Conservation (phyloP, 2,113 vertebrate species). For the Pseudonaja textilis region DNA sequence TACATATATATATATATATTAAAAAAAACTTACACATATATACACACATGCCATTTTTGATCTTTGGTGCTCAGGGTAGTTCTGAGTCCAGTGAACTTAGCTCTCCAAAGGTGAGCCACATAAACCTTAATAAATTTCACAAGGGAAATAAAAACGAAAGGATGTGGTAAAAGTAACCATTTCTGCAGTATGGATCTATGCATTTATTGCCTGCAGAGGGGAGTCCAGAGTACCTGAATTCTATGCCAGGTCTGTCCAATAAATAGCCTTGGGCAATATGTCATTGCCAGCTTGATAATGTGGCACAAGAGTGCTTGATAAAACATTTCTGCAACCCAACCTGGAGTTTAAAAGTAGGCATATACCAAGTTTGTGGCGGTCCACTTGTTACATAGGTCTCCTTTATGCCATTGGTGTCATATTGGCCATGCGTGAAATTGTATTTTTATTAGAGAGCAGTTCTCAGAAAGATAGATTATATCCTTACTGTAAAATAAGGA, state of each 20-base stretch:
- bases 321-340: background rate
- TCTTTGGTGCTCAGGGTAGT: conserved; percentile 44
- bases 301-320: background rate
- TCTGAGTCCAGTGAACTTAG: conserved; percentile 21
- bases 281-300: background rate
- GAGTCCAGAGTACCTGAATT: conserved; percentile 20
- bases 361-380: background rate
- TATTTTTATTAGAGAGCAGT: conserved; percentile 34
- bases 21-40: background rate
- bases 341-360: background rate
- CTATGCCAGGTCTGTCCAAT: conserved; percentile 9
- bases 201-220: conserved; percentile 30
- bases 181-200: conserved; percentile 31
- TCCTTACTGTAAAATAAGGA: conserved; percentile 19
- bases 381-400: background rate
- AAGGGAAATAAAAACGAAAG: conserved; percentile 44
- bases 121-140: conserved; percentile 35
- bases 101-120: conserved; percentile 34
- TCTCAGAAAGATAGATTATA: conserved; percentile 27
- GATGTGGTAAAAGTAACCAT: conserved; percentile 38
- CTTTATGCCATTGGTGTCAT: conserved; percentile 40
- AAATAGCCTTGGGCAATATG: background rate
- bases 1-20: conserved; percentile 53
- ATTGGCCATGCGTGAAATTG: conserved; percentile 50
- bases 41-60: conserved; percentile 37